Conservation (phyloP, 2,113 vertebrate genomes). For the Coryphaenoides rupestris region DNA sequence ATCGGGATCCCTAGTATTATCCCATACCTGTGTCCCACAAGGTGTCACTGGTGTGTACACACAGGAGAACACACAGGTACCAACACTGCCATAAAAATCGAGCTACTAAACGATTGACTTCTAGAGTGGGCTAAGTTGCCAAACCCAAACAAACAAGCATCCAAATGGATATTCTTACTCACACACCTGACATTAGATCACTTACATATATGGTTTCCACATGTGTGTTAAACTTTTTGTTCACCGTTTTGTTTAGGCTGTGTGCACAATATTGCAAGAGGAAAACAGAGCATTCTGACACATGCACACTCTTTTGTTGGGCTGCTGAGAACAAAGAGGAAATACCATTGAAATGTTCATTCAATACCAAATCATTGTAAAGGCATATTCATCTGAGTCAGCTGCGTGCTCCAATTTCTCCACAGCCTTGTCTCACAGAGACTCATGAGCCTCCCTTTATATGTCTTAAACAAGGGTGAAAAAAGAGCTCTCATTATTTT, state of each 20-base stretch:
- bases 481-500: constrained; percentile 81
- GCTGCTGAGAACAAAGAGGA: constrained; percentile 44
- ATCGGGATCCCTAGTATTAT: too few species aligned
- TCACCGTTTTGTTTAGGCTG: not conserved
- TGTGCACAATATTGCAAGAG: not conserved
- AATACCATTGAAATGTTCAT: constrained; percentile 64
- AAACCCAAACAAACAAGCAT: too few species aligned
- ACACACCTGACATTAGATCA: too few species aligned
- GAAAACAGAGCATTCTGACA: constrained; percentile 38
- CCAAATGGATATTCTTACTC: too few species aligned
- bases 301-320: constrained; percentile 43
- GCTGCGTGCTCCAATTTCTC: constrained; percentile 77
- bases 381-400: constrained; percentile 76
- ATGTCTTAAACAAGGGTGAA: constrained; percentile 78
- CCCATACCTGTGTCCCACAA: constrained; percentile 53
- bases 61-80: constrained; percentile 14
- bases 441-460: constrained; percentile 77
- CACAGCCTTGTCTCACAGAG: constrained; percentile 68
- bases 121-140: too few species aligned
- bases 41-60: constrained; percentile 66
- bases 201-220: too few species aligned
- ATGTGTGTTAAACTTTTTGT: too few species aligned
- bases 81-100: too few species aligned
- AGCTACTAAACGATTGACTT: too few species aligned
- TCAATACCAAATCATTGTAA: constrained; percentile 71